Percentiles rank a stretch among this genome's conserved stretches.
phyloP scores from a whole-genome alignment of 92 coral and sea anemone genomes.

The Diadumene lineata region DNA sequence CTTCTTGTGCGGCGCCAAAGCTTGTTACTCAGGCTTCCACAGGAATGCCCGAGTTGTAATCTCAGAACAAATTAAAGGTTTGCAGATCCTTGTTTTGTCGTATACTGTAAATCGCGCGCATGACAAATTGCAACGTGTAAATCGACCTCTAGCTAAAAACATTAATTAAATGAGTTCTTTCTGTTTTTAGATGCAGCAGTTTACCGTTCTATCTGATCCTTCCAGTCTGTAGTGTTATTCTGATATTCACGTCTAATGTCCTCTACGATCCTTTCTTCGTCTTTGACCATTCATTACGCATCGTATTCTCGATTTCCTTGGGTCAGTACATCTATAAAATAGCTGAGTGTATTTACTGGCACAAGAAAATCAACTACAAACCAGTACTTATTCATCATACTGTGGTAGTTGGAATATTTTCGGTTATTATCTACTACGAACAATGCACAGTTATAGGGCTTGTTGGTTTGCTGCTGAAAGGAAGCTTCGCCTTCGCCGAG shows the following conservation, averaged over 20 bases:
- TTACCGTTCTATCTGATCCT: slow-evolving; percentile 58
- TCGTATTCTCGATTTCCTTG: slow-evolving; percentile 68
- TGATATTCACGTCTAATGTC: slow-evolving; percentile 58
- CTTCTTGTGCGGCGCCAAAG: too few species aligned
- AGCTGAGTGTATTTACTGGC: slow-evolving; percentile 70
- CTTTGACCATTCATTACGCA: slow-evolving; percentile 33
- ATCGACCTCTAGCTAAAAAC: too few species aligned
- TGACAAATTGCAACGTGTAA: too few species aligned
- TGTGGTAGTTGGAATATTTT: slow-evolving; percentile 70
- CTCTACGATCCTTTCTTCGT: slow-evolving; percentile 77
- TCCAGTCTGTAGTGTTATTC: slow-evolving; percentile 61
- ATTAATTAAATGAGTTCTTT: not conserved
- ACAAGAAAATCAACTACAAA: slow-evolving; percentile 63
- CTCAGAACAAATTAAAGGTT: too few species aligned
- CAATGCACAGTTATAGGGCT: slow-evolving; percentile 79
- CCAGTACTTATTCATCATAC: slow-evolving; percentile 79
- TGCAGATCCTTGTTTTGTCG: too few species aligned
- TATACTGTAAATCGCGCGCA: too few species aligned
- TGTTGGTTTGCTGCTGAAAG: slow-evolving; percentile 79
- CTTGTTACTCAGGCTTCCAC: too few species aligned
- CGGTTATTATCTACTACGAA: slow-evolving; percentile 55
- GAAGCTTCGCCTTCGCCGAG: slow-evolving; percentile 83
- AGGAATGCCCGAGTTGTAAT: too few species aligned
- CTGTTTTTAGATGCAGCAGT: slow-evolving; percentile 71
- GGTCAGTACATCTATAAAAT: slow-evolving; percentile 84